Base-by-base conservation (phyloP, 2,888 invertebrate species). In the Crocallis elinguaria region DNA sequence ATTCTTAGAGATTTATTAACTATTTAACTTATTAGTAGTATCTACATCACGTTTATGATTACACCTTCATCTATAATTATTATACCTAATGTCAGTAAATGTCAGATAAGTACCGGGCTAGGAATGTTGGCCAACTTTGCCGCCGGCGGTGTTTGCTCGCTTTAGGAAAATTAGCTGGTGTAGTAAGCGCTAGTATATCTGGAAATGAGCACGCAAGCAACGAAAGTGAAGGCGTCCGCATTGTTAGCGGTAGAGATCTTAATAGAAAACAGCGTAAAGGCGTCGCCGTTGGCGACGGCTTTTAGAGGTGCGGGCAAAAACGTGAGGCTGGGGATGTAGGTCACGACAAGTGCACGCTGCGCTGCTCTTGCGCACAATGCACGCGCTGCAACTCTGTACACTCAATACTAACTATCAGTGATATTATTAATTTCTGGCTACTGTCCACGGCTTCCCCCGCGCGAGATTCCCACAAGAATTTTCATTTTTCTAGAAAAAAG, bases 141-240 rank as follows among this genome's bases (percentile, higher is more conserved):
- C 48, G 43, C 37, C 8, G 37, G 48, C 48, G 9, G 4, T 33
- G 33, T 32, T 48, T 16, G 21, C 23, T 49, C 33, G 11, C 30
- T 45, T 33, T 7, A 27, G 38, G 30, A 19, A 67, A 75, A 77
- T 77, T 66, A 71, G 65, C 62, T 60, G 51, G 66, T 66, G 67
- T 58, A 69, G 63, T 64, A 62, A 73, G 49, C 60, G 56, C 65
- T 64, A 75, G 75, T 76, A 76, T 70, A 76, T 70, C 66, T 64
- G 63, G 62, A 77, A 79, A 79, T 75, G 70, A 75, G 76, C 78
- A 80, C 79, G 79, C 71, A 68, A 67, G 69, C 64, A 84, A 85
- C 75, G 88, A 90, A 88, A 88, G 90, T 84, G 87, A 88, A 81
- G 80, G 77, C 81, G 83, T 82, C 75, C 84, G 84, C 85, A 86